Base-by-base conservation (phyloP, 2,113 vertebrate species). In the Boleophthalmus pectinirostris region DNA sequence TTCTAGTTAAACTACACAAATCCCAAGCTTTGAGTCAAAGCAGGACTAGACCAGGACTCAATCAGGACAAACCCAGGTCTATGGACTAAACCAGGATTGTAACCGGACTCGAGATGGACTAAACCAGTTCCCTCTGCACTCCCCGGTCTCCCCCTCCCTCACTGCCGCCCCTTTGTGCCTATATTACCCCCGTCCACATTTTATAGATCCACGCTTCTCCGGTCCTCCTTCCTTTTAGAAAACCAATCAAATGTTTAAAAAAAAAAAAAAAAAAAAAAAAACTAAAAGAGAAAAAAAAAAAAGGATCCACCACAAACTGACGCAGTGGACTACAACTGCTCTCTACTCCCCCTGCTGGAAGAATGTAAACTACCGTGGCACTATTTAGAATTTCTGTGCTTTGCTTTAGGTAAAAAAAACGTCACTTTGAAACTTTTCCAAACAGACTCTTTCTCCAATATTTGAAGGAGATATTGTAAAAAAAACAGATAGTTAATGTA, bases 321-420 rank as follows among this genome's bases (percentile, higher is more conserved):
- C 57, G 65, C 63, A 15, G 88, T 85, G 24, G 60, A 35, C 60
- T 63, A 20, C 20, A 56, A 63, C 16, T 20, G 15, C 29, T 33
- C 61, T 77, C 81, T 49, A 82, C 85, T 54, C 83, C 58, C 25
- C 58, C 85, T 66, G 87, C 81, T 66, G 81, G 79, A 77, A 78
- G 92, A 93, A 94, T 94, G 92, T 94, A 94, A 90, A 88, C 87
- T 82, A 85, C 90, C 82, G 85, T 85, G 82, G 85, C 86, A 82
- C 77, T 89, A 76, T 90, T 86, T 87, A 88, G 87, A 73, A 84
- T 81, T 63, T 33, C 77, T 70, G 72, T 81, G 82, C 58, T 70
- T 87, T 79, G 81, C 85, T 89, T 90, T 86, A 79, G 72, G 72
- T 68, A 12, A 38, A 64, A 38, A 35, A 64, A 38, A 35, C 16